Evolutionary conservation across 2,113 vertebrate genomes (phyloP).

Genomic region (Carlito syrichta): DNA sequence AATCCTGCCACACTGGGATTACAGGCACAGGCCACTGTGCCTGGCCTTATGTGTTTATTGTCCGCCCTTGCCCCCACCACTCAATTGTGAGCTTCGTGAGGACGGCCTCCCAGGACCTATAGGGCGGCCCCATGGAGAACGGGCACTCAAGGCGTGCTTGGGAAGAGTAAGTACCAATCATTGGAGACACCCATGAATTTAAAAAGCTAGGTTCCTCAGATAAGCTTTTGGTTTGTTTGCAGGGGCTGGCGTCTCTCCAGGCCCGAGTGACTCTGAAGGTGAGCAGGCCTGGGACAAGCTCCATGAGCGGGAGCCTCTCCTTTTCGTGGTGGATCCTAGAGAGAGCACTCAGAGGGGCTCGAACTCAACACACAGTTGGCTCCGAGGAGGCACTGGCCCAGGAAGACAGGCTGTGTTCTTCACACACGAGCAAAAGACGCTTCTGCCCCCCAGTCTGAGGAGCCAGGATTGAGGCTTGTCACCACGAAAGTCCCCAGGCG

Average conservation of each 20-base stretch:
- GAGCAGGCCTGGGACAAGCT: neutral
- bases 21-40: no score
- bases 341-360: neutral
- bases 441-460: neutral
- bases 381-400: neutral
- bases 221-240: neutral
- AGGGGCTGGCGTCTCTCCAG: neutral
- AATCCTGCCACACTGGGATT: no score
- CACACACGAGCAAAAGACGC: neutral
- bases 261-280: neutral
- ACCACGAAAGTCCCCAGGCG: neutral
- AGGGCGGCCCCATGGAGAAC: neutral
- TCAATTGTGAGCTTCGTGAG: neutral
- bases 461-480: neutral
- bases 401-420: neutral
- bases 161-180: neutral
- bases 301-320: fast-evolving
- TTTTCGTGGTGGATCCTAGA: no score
- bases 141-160: fast-evolving
- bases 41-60: neutral
- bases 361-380: neutral
- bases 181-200: neutral
- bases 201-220: neutral
- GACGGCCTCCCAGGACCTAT: neutral
- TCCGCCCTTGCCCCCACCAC: neutral